These are phyloP conservation scores for Euplagia quadripunctaria DNA, from an alignment of 2,888 invertebrate species.

Conservation along the genomic window DNA sequence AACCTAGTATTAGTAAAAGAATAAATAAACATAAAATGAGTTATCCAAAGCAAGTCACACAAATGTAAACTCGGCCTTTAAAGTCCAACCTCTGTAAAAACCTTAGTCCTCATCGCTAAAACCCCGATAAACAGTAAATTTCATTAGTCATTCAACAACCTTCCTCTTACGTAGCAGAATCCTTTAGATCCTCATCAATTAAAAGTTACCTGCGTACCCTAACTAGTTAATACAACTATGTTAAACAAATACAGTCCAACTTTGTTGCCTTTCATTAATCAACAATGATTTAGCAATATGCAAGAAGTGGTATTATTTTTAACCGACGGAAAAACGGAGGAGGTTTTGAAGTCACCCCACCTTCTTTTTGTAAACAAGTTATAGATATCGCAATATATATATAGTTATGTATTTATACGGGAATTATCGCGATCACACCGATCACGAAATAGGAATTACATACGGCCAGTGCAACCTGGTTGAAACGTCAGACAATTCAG, in stretches of 20 bases:
- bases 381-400: too few relatives aligned
- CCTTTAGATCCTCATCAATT: conserved; percentile 38
- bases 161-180: neutral
- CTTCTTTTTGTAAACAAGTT: too few relatives aligned
- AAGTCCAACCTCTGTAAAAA: neutral
- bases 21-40: neutral
- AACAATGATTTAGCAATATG: conserved; percentile 25
- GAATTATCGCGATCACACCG: too few relatives aligned
- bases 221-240: conserved; percentile 40
- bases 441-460: too few relatives aligned
- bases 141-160: conserved; percentile 10
- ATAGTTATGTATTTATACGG: too few relatives aligned
- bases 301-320: conserved; percentile 10
- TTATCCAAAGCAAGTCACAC: neutral
- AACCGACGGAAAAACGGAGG: too few relatives aligned
- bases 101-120: neutral
- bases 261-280: conserved; percentile 47
- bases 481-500: too few relatives aligned
- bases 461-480: too few relatives aligned
- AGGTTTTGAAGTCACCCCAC: too few relatives aligned
- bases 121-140: conserved; percentile 4
- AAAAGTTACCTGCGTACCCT: conserved; percentile 49
- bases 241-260: conserved; percentile 50
- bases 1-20: neutral
- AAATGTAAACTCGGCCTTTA: neutral